Evolutionary conservation across 2,113 vertebrate genomes (phyloP).

Genomic region (Hiodon tergisus): DNA sequence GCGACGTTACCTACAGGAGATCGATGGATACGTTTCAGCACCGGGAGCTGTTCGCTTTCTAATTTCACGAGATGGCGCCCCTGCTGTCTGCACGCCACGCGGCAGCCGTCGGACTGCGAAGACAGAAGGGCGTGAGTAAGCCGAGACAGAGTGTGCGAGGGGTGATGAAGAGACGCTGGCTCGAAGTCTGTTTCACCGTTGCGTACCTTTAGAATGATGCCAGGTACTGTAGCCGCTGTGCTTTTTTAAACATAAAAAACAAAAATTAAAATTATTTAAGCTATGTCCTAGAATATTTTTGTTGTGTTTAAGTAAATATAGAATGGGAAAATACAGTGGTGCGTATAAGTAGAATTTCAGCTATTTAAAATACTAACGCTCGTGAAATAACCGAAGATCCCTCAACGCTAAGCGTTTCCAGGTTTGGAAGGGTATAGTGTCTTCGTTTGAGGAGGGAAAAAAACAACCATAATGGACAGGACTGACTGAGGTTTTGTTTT

Average conservation of each 20-base stretch:
- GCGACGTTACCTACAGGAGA: neutral
- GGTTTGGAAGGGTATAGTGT: too few species aligned
- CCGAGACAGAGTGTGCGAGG: neutral
- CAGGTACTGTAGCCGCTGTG: neutral
- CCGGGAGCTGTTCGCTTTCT: conserved; percentile 14
- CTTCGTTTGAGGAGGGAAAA: too few species aligned
- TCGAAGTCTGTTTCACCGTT: neutral
- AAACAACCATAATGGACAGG: too few species aligned
- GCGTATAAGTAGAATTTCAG: too few species aligned
- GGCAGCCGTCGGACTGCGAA: neutral
- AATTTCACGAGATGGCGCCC: neutral
- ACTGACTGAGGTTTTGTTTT: too few species aligned
- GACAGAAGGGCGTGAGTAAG: neutral
- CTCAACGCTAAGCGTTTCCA: too few species aligned
- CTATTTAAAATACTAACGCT: too few species aligned
- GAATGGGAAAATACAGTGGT: too few species aligned
- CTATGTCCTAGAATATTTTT: too few species aligned
- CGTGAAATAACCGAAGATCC: too few species aligned
- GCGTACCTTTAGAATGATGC: neutral
- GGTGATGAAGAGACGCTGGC: neutral
- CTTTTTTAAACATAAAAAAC: neutral
- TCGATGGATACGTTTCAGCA: conserved; percentile 5
- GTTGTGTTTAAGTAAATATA: too few species aligned
- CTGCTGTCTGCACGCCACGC: neutral
- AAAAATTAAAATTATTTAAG: too few species aligned